Evolutionary conservation across 2,113 vertebrate genomes (phyloP).

Genomic region (Leucopsar rothschildi): DNA sequence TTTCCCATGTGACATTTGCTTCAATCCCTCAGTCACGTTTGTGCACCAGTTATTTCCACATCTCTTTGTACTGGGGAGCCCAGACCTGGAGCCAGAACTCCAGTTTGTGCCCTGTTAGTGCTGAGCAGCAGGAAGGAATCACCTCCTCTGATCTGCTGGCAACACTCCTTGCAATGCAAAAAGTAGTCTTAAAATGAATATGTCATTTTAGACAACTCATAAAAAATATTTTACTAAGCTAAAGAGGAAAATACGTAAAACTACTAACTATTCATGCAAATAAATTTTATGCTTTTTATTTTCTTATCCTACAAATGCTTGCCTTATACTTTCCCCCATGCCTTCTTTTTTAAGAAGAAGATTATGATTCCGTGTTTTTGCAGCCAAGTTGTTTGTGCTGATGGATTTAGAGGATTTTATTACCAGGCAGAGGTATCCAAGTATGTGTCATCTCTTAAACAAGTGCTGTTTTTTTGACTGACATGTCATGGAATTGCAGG

Average conservation of each 20-base stretch:
- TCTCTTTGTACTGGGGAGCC: neutral
- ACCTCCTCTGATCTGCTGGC: neutral
- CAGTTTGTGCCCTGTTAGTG: neutral
- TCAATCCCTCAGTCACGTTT: neutral
- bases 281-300: accelerated
- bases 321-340: neutral
- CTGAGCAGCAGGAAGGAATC: neutral
- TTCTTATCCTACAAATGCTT: neutral
- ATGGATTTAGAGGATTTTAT: neutral
- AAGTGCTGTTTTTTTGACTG: neutral
- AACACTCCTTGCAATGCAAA: neutral
- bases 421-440: neutral
- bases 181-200: neutral
- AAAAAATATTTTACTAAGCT: neutral
- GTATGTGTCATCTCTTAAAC: neutral
- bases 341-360: neutral
- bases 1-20: neutral
- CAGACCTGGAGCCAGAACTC: neutral
- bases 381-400: neutral
- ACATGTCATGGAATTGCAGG: neutral
- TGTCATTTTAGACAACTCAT: neutral
- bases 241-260: neutral
- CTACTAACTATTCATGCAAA: neutral
- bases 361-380: neutral
- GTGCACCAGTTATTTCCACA: accelerated